A percentile compares a stretch with the other conserved stretches of the same genome.
Conservation (phyloP, 2,113 vertebrate species). For the Cepphus grylle region DNA sequence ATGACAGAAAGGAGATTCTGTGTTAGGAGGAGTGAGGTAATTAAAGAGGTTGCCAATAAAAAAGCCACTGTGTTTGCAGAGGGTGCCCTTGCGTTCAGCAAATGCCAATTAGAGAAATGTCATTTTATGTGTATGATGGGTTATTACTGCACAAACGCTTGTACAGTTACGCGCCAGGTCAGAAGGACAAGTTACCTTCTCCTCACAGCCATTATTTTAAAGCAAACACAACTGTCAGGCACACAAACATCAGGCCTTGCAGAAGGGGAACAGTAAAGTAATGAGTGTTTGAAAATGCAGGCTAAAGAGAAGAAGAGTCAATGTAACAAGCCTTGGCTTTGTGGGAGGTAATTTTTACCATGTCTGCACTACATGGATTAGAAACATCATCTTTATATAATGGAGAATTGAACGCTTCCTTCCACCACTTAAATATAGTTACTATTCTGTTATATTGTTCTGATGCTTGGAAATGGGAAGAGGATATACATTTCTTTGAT, state of each 20-base stretch:
- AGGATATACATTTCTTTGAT: neutral
- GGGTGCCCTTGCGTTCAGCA: neutral
- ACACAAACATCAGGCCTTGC: neutral
- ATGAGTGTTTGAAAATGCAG: neutral
- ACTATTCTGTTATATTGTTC: neutral
- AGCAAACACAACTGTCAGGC: conserved; percentile 1
- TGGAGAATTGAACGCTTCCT: neutral
- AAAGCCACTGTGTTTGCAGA: conserved; percentile 14
- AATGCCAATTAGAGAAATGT: conserved; percentile 46
- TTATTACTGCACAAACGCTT: conserved; percentile 17
- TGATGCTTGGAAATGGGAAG: neutral
- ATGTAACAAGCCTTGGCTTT: neutral
- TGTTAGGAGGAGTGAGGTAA: neutral
- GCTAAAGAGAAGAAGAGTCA: neutral
- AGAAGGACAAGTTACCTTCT: neutral
- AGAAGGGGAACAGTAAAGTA: neutral
- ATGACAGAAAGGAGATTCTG: neutral
- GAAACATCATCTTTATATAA: neutral
- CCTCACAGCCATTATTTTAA: conserved; percentile 27
- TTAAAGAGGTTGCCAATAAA: conserved; percentile 30
- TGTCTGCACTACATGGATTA: neutral
- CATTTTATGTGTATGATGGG: conserved; percentile 21
- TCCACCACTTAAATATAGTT: neutral
- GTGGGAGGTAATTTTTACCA: neutral
- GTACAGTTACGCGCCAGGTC: neutral